phyloP scores from a whole-genome alignment of 2,113 vertebrate species.

The Micronycteris hirsuta region DNA sequence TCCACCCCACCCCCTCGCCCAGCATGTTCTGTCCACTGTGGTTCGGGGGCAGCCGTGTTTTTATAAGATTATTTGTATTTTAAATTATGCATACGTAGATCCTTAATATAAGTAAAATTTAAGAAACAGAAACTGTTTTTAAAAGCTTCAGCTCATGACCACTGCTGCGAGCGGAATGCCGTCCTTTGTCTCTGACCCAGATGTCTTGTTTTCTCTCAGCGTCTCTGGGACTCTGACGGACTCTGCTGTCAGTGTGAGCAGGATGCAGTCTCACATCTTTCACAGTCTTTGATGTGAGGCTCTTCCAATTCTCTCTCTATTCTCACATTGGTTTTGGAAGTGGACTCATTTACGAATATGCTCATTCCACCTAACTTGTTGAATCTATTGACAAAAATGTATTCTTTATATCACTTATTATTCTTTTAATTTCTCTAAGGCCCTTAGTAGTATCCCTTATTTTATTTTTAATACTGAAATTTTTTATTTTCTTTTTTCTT shows the following conservation, averaged over 20 bases:
- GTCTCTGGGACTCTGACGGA: neutral
- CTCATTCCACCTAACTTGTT: neutral
- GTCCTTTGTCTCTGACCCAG: neutral
- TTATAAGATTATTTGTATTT: neutral
- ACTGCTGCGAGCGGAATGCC: neutral
- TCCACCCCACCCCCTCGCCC: neutral
- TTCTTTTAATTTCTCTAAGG: constrained; percentile 9
- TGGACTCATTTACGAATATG: neutral
- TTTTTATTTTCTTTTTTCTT: neutral
- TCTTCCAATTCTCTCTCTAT: neutral
- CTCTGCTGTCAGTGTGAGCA: neutral
- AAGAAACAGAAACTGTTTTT: neutral
- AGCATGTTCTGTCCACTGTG: neutral
- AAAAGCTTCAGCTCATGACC: neutral
- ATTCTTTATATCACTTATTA: neutral
- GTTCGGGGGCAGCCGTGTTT: neutral
- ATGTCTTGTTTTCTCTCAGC: neutral
- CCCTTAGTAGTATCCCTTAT: neutral
- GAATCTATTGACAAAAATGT: neutral
- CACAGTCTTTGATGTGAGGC: neutral
- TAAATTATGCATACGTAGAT: neutral
- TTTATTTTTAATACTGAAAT: neutral
- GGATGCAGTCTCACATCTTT: neutral
- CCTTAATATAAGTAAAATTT: neutral
- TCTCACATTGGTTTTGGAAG: neutral